Percentiles rank a stretch among this genome's conserved stretches.
phyloP scores from a whole-genome alignment of 2,888 invertebrate genomes.

The Xanthia togata region DNA sequence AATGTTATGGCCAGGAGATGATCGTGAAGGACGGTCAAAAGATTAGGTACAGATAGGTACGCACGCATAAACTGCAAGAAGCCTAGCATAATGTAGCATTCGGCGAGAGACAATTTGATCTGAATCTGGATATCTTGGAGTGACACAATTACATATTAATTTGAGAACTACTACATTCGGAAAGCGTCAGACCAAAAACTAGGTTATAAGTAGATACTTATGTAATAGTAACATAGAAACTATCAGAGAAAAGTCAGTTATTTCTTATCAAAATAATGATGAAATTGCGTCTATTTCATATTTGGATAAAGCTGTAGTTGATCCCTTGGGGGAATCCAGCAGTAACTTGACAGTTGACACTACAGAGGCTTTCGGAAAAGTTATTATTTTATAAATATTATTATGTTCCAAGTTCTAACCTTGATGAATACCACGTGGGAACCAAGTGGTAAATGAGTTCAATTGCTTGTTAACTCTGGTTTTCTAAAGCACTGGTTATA shows the following conservation, averaged over 20 bases:
- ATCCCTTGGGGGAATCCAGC: background rate
- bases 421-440: background rate
- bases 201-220: too few relatives aligned
- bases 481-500: slow-evolving; percentile 3
- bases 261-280: too few relatives aligned
- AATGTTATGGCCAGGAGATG: background rate
- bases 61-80: too few relatives aligned
- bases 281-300: background rate
- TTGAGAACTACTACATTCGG: background rate
- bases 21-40: too few relatives aligned
- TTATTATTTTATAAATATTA: background rate
- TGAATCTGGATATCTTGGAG: background rate
- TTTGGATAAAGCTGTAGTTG: background rate
- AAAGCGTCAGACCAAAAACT: background rate
- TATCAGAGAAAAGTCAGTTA: too few relatives aligned
- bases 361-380: background rate
- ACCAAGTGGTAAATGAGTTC: slow-evolving; percentile 29
- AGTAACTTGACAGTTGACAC: background rate
- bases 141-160: too few relatives aligned
- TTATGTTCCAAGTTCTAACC: slow-evolving; percentile 10
- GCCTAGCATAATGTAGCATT: too few relatives aligned
- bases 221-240: too few relatives aligned
- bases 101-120: background rate
- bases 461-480: slow-evolving; percentile 44
- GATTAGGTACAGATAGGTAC: too few relatives aligned